These are phyloP conservation scores for Pantherophis vulpinus DNA, from an alignment of 2,797 vertebrate species.

Conservation along the genomic window DNA sequence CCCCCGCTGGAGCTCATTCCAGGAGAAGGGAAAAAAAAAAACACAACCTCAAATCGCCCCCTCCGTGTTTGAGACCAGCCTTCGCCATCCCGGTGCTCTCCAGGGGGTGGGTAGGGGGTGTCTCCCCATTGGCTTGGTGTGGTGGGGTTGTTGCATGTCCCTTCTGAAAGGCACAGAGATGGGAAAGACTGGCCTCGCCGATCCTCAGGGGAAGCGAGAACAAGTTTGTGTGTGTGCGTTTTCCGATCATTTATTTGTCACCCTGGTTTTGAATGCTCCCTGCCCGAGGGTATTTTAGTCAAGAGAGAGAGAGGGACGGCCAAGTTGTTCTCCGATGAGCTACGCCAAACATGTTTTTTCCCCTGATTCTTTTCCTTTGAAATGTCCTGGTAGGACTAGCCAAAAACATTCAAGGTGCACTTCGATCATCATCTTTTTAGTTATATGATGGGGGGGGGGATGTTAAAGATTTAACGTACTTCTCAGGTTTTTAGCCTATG, in stretches of 20 bases:
- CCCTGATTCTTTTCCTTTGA: neutral
- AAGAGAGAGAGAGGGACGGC: slow-evolving; percentile 56
- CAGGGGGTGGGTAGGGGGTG: neutral
- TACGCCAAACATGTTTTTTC: neutral
- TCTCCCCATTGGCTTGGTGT: neutral
- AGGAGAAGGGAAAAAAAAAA: neutral
- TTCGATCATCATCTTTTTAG: neutral
- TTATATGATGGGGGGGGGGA: neutral
- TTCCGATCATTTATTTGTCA: slow-evolving; percentile 45
- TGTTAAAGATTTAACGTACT: neutral
- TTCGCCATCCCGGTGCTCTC: neutral
- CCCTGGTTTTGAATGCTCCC: slow-evolving; percentile 38
- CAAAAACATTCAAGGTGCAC: slow-evolving; percentile 1
- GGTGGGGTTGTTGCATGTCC: neutral
- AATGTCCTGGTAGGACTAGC: neutral
- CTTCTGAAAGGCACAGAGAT: neutral
- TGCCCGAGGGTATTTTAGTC: slow-evolving; percentile 48
- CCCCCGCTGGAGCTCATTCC: slow-evolving; percentile 35
- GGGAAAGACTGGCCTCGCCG: neutral
- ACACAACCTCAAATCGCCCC: neutral
- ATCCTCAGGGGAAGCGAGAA: neutral
- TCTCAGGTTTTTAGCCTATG: neutral
- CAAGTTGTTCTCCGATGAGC: slow-evolving; percentile 50
- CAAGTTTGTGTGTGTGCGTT: neutral
- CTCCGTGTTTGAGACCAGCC: neutral